Evolutionary conservation across 2,113 vertebrate genomes (phyloP), one percentile per base, ranked within the genome.

Genomic region (Chionis minor): DNA sequence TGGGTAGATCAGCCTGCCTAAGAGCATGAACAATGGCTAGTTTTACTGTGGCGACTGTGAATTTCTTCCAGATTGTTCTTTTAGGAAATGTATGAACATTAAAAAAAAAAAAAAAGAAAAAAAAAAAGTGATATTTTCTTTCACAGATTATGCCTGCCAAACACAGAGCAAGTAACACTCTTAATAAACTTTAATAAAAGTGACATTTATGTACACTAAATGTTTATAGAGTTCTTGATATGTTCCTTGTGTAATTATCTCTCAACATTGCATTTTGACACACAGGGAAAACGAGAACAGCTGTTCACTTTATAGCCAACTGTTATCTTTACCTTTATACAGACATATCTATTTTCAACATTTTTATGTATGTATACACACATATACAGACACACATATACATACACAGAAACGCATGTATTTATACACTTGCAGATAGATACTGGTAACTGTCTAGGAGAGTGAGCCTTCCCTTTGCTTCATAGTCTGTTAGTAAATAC

Each of bases 241-340:
- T 83, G 22, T 90, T 95, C 51, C 66, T 85, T 92, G 51, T 83
- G 70, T 83, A 95, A 91, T 94, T 90, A 85, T 96, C 81, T 95
- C 81, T 90, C 81, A 92, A 26, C 42, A 72, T 19, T 71, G 20
- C 14, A 32, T 83, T 88, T 72, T 88, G 86, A 94, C 74, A 92
- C 5, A 42, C 51, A 74, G 35, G 12, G 51, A 95, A 91, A 51
- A n/a, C 1, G 1, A 70, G 67, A 95, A 90, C 90, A 97, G 74
- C 58, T 80, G 88, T 85, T 94, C 30, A 24, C 27, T 93, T 92
- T 58, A 61, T 18, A 83, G 58, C 23, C 72, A 91, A 84, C 78
- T 88, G 75, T 66, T 86, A 47, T 71, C 74, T 92, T 93, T 91
- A 9, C 47, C 0, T 5, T 87, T 74, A 69, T 44, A 69, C 6